A percentile compares a stretch with the other conserved stretches of the same genome.
Evolutionary conservation across 2,113 vertebrate genomes (phyloP).

Genomic region (Oryzias celebensis): DNA sequence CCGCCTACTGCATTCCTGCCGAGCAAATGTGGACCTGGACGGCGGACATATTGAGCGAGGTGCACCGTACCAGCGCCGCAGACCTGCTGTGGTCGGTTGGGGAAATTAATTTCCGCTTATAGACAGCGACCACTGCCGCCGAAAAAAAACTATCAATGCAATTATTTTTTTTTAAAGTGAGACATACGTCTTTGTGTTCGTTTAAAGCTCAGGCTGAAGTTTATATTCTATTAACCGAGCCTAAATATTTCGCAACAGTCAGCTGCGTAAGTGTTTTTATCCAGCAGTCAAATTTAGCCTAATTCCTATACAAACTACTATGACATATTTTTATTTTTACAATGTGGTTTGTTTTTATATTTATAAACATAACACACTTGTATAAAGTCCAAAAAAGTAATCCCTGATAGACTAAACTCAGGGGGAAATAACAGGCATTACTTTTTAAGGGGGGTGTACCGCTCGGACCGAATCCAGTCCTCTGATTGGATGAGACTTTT

Average conservation of each 20-base stretch:
- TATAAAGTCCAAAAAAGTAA: neutral
- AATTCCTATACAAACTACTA: no score
- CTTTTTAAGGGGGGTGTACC: slow-evolving; percentile 21
- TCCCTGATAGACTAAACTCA: neutral
- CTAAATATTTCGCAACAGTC: no score
- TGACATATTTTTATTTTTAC: no score
- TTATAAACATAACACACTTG: neutral
- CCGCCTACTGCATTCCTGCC: slow-evolving; percentile 78
- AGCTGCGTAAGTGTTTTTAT: no score
- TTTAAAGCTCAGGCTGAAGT: no score
- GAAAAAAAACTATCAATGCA: no score
- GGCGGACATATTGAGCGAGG: slow-evolving; percentile 72
- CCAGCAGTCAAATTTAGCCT: no score
- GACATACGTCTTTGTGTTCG: no score
- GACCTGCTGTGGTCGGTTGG: neutral
- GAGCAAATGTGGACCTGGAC: slow-evolving; percentile 49
- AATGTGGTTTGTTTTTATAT: no score
- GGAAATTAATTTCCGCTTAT: neutral
- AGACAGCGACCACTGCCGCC: no score
- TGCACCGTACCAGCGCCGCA: neutral
- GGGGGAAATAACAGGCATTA: neutral
- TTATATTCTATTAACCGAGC: no score
- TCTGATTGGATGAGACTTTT: slow-evolving; percentile 44
- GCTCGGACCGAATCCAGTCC: neutral
- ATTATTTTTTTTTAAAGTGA: no score